A percentile compares a stretch with the other conserved stretches of the same genome.
Evolutionary conservation across 2,888 invertebrate species (phyloP).

Genomic region (Antitype chi): DNA sequence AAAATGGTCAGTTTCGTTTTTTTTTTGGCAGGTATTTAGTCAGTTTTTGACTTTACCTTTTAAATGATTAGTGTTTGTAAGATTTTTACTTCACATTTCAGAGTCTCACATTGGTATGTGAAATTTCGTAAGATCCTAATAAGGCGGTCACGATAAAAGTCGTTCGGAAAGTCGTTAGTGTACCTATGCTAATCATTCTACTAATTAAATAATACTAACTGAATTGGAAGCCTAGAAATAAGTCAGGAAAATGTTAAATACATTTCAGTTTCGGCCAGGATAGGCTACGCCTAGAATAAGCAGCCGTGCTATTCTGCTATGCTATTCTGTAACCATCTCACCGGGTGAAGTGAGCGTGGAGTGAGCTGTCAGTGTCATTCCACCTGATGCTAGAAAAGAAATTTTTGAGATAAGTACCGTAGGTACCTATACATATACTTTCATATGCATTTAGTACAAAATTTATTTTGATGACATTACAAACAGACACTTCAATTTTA

Average conservation of each 20-base stretch:
- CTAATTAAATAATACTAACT: background rate
- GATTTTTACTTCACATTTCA: background rate
- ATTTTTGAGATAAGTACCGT: too few species aligned
- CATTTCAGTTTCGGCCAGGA: background rate
- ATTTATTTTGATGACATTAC: too few species aligned
- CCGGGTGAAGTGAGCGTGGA: too few species aligned
- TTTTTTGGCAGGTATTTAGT: background rate
- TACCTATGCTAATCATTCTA: background rate
- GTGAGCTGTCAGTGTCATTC: too few species aligned
- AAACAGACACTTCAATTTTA: too few species aligned
- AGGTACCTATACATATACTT: too few species aligned
- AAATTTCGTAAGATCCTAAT: slow-evolving; percentile 3
- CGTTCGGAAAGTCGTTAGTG: background rate
- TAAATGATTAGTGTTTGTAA: background rate
- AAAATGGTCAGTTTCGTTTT: background rate
- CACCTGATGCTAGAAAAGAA: too few species aligned
- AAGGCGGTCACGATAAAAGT: slow-evolving; percentile 1
- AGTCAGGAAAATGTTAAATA: background rate
- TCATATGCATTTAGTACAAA: too few species aligned
- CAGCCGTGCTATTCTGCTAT: too few species aligned
- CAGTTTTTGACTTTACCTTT: background rate
- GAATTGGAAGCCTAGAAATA: background rate
- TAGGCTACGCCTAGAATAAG: background rate
- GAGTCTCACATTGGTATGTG: background rate
- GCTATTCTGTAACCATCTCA: too few species aligned